Evolutionary conservation across 2,888 invertebrate genomes (phyloP).

Genomic region (Hypomecis punctinalis): DNA sequence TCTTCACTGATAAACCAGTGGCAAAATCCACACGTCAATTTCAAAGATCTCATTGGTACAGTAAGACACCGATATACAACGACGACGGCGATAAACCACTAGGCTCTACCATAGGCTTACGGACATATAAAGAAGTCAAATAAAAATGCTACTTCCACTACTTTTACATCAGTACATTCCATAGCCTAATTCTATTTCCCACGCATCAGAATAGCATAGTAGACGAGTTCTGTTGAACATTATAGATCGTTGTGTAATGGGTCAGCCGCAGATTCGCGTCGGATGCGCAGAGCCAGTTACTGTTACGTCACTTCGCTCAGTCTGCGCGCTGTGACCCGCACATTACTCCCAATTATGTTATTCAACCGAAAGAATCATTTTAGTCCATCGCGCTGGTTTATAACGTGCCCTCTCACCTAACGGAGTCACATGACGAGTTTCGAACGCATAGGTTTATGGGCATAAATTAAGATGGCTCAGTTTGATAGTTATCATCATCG

Average conservation of each 20-base stretch:
- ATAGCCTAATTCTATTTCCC: constrained; percentile 15
- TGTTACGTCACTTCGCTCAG: constrained; percentile 23
- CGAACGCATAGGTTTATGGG: not conserved
- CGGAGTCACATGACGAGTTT: constrained; percentile 21
- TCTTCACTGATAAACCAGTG: too few species aligned
- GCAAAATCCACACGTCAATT: too few species aligned
- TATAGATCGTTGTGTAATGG: constrained; percentile 36
- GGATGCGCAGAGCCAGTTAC: constrained; percentile 23
- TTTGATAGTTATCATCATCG: not conserved
- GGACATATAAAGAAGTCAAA: too few species aligned
- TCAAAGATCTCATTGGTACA: too few species aligned
- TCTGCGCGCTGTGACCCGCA: constrained; percentile 21
- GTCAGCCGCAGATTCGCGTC: constrained; percentile 34
- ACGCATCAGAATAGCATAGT: constrained; percentile 28
- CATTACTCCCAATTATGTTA: constrained; percentile 30
- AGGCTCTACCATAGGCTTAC: too few species aligned
- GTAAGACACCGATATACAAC: too few species aligned
- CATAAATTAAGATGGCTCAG: not conserved
- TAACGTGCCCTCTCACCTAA: constrained; percentile 20
- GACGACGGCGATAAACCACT: too few species aligned
- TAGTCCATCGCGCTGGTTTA: constrained; percentile 14
- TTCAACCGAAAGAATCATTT: constrained; percentile 26
- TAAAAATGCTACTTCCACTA: too few species aligned
- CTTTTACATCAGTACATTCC: not conserved
- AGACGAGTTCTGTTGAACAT: constrained; percentile 23